Evolutionary conservation across 64 coral and sea anemone genomes (phyloP), one percentile per base, ranked within the genome.

Genomic region (Catalaphyllia jardinei): DNA sequence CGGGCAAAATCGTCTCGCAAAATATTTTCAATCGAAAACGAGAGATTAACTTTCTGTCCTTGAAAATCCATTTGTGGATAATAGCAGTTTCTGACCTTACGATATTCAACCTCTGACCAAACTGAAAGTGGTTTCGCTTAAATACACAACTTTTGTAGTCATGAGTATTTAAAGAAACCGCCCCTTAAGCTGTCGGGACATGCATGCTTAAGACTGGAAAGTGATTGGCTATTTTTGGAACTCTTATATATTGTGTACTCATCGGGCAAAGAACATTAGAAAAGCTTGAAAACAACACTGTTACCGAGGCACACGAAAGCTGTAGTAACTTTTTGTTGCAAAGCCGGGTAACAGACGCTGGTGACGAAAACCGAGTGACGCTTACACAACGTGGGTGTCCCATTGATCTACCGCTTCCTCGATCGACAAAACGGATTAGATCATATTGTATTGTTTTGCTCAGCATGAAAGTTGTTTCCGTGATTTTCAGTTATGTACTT

Each of bases 21-120:
- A 50, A 85, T 85, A 71, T 85, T 85, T 27, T 85, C 81, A 51
- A 85, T 85, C 31, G 81, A 85, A 71, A 85, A 85, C 10, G 81
- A 71, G 67, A 85, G 81, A 52, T 13, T 17, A 22, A 22, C 39
- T 52, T 85, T 64, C 39, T 85, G 81, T 69, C 27, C 35, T 39
- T 50, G 19, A 13, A 42, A 25, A 71, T 71, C 81, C 81, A 71
- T 83, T 71, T 39, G 33, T 85, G 33, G 39, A 19, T 27, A 14
- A 69, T 11, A 69, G 9, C 39, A 51, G 81, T 83, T 65, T 65
- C 8, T 71, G 62, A 71, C 63, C 33, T 67, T 24, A 69, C 22
- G 65, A 27, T 69, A 27, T 69, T 11, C 25, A 69, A 69, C 22
- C 65, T 39, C 38, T 24, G n/a, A 51, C 65, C 6, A 85, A 22